Evolutionary conservation across 92 coral and sea anemone species (phyloP).

Genomic region (Phymanthus crucifer): DNA sequence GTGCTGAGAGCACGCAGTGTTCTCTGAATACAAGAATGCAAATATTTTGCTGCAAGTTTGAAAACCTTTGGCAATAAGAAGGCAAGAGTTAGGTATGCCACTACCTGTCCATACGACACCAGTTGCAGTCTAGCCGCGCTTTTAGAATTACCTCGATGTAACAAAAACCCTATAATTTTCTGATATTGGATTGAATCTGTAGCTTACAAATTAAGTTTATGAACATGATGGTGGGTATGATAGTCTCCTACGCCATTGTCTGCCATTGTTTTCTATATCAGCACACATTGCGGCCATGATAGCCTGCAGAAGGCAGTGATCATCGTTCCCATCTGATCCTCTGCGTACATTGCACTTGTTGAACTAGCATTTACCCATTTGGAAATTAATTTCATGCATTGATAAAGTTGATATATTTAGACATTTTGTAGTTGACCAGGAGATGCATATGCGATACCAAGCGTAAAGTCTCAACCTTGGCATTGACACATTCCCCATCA

Average conservation of each 20-base stretch:
- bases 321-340: too few species aligned
- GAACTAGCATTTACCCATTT: too few species aligned
- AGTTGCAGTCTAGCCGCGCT: background rate
- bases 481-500: background rate
- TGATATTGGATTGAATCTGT: background rate
- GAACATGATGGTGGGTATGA: background rate
- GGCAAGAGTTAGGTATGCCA: background rate
- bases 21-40: background rate
- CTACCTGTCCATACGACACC: background rate
- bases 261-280: too few species aligned
- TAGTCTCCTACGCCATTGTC: background rate
- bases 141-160: background rate
- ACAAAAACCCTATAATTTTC: background rate
- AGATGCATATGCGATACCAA: background rate
- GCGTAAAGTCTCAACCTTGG: background rate
- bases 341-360: too few species aligned
- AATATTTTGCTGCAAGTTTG: background rate
- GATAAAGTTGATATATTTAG: background rate
- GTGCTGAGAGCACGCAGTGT: constrained; percentile 12
- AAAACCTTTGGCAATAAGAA: background rate
- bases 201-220: background rate
- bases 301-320: too few species aligned
- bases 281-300: too few species aligned
- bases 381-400: background rate
- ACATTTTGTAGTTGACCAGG: background rate